Conservation (phyloP, 2,888 invertebrate genomes). For the Phaedon cochleariae region DNA sequence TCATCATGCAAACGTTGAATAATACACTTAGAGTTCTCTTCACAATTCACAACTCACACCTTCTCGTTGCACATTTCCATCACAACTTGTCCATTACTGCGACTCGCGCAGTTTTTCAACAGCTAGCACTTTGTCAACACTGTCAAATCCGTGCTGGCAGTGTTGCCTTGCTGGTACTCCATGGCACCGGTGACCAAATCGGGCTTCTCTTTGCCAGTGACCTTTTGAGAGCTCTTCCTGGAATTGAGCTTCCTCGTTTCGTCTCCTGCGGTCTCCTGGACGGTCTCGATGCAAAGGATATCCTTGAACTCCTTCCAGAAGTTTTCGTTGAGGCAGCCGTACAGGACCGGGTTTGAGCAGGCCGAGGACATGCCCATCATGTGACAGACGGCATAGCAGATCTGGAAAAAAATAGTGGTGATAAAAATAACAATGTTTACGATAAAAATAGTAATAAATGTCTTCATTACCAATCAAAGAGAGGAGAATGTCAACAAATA, state of each 20-base stretch:
- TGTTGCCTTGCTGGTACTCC: constrained; percentile 64
- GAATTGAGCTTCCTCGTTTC: constrained; percentile 64
- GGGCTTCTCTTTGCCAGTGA: constrained; percentile 42
- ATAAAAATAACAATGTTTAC: too few relatives aligned
- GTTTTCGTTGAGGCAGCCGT: constrained; percentile 94
- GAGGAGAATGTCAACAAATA: too few relatives aligned
- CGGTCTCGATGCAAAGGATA: constrained; percentile 70
- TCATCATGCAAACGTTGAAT: too few relatives aligned
- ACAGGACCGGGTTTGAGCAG: constrained; percentile 89
- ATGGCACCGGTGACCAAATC: constrained; percentile 51
- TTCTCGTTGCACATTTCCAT: neutral
- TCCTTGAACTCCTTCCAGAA: constrained; percentile 90
- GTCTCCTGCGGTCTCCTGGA: constrained; percentile 46
- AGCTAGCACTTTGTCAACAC: constrained; percentile 62
- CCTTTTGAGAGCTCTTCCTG: constrained; percentile 51
- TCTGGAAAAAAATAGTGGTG: constrained; percentile 40
- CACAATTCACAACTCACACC: constrained; percentile 19
- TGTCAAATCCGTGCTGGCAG: constrained; percentile 62
- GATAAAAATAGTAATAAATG: too few relatives aligned
- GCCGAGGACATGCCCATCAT: constrained; percentile 83
- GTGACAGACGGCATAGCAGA: constrained; percentile 59
- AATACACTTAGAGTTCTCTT: too few relatives aligned
- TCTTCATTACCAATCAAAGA: too few relatives aligned
- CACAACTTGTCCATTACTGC: constrained; percentile 33
- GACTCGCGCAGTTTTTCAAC: constrained; percentile 46